A percentile compares a stretch with the other conserved stretches of the same genome.
Evolutionary conservation across 2,113 vertebrate species (phyloP).

Genomic region (Myrmophylax atrothorax): DNA sequence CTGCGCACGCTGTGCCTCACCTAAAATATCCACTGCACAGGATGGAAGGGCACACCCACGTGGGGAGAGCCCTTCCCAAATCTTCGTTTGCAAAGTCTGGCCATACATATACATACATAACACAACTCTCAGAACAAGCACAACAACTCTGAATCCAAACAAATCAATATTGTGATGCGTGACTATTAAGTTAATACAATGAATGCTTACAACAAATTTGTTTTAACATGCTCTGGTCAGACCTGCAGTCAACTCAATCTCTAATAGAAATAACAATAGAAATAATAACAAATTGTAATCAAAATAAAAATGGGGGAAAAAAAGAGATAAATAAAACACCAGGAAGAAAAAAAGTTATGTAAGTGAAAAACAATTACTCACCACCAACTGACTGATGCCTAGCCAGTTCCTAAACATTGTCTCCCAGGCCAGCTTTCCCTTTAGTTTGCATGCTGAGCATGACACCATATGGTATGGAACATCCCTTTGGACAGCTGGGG

Average conservation of each 20-base stretch:
- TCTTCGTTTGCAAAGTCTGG: too few species aligned
- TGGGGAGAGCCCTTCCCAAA: too few species aligned
- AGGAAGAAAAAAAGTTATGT: background rate
- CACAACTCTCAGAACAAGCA: background rate
- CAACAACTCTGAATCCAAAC: background rate
- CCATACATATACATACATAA: background rate
- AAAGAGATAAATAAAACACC: background rate
- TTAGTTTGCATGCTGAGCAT: background rate
- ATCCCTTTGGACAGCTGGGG: rapidly evolving
- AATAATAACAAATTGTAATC: background rate
- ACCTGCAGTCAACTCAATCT: background rate
- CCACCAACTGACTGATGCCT: background rate
- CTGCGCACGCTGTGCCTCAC: too few species aligned
- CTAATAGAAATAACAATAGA: background rate
- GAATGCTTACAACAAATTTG: background rate
- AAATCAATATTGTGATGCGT: background rate
- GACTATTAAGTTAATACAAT: background rate
- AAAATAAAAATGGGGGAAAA: background rate
- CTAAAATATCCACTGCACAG: too few species aligned
- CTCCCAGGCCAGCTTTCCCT: background rate
- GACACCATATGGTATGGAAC: background rate
- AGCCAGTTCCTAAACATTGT: background rate
- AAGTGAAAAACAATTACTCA: background rate
- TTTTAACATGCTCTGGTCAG: background rate
- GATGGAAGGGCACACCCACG: too few species aligned